Base-by-base conservation (phyloP, 2,888 invertebrate species). In the Calliscelio sp. region DNA sequence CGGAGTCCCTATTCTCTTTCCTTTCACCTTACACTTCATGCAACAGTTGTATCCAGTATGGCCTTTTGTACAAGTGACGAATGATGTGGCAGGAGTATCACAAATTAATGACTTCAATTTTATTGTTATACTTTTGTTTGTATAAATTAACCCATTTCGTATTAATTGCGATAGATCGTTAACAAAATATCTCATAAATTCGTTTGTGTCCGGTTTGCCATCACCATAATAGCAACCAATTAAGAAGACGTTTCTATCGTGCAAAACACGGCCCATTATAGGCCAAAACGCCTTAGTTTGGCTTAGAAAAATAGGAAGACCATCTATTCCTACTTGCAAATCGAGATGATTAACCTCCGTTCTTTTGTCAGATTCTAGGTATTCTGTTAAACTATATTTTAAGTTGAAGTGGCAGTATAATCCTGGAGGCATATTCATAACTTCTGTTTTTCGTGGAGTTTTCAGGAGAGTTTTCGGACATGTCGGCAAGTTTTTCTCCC, bases 121-220 rank as follows among this genome's bases (percentile, higher is more conserved):
- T 11, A 49, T 8, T 1, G 46, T 20, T 28, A 65, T 32, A 11
- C 5, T 25, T 0, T 0, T 28, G n/a, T 18, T 32, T 28, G 11
- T 16, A 32, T 18, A 65, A 20, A 22, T 18, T 20, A 65, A 32
- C 7, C 49, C 20, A 25, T 85, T 41, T 38, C 35, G 59, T 28
- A 75, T 77, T 73, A 46, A 18, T 32, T 65, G 22, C 53, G 24
- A 53, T 1, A 46, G 22, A 25, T 88, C 88, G 24, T 65, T 24
- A 20, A 88, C 82, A 77, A 88, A 89, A 68, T 82, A 59, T 59
- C 68, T 18, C 11, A 88, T 71, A 79, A 80, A 88, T 32, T 82
- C 46, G 46, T 86, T 81, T n/a, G 73, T 38, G 78, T 81, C 74
- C 22, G 87, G 87, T 85, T 88, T 88, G 16, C 46, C 70, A 22